Percentiles rank a stretch among this genome's conserved stretches.
phyloP scores from a whole-genome alignment of 1,140 invertebrate species.

The Phortica variegata region DNA sequence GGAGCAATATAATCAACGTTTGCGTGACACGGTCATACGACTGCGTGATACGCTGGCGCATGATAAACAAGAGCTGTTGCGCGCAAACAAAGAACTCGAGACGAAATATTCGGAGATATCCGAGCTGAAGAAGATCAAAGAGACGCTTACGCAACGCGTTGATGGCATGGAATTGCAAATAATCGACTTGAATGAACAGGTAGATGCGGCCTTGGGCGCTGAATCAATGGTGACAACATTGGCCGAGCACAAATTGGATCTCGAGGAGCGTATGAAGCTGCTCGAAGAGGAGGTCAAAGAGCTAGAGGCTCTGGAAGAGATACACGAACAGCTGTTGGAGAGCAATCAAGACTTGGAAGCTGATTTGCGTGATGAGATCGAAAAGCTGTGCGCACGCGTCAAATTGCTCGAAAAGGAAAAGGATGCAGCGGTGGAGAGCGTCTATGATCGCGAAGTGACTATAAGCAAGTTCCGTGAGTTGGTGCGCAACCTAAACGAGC shows the following conservation, averaged over 20 bases:
- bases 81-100: conserved; percentile 86
- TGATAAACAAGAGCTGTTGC: conserved; percentile 89
- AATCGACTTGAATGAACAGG: conserved; percentile 66
- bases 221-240: conserved; percentile 98
- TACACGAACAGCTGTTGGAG: conserved; percentile 75
- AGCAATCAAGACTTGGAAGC: conserved; percentile 83
- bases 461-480: conserved; percentile 94
- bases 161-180: conserved; percentile 85
- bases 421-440: conserved; percentile 83
- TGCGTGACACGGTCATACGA: conserved; percentile 89
- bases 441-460: conserved; percentile 90
- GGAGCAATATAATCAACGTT: conserved; percentile 88
- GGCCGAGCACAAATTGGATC: conserved; percentile 85
- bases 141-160: conserved; percentile 72
- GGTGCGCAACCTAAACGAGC: conserved; percentile 82
- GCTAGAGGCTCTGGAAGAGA: conserved; percentile 76
- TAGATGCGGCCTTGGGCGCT: conserved; percentile 93
- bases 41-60: conserved; percentile 89
- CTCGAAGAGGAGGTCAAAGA: conserved; percentile 90
- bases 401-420: conserved; percentile 74
- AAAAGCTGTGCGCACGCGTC: conserved; percentile 77
- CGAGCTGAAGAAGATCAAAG: conserved; percentile 79
- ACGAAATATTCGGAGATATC: conserved; percentile 81
- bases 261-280: conserved; percentile 85
- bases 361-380: conserved; percentile 90